Percentiles rank a stretch among this genome's conserved stretches.
Conservation (phyloP, 2,797 vertebrate genomes). For the Myotis myotis region DNA sequence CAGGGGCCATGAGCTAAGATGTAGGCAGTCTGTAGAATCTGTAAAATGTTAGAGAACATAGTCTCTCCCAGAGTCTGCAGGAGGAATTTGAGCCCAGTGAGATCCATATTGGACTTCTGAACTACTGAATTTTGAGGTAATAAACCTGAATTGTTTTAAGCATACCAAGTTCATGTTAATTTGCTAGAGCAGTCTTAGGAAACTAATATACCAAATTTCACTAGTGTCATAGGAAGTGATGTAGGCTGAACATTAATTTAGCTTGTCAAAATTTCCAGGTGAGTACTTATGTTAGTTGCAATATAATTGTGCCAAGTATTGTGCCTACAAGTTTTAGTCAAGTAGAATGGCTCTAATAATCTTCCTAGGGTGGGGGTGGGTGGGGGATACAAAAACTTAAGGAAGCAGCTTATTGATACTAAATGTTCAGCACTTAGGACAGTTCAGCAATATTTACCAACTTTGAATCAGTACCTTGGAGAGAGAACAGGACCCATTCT, state of each 20-base stretch:
- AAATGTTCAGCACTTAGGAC: constrained; percentile 70
- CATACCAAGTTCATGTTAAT: not conserved
- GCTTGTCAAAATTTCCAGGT: not conserved
- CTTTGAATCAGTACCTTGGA: constrained; percentile 76
- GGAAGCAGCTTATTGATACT: not conserved
- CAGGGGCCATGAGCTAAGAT: not conserved
- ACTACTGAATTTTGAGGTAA: not conserved
- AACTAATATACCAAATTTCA: not conserved
- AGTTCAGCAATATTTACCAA: not conserved
- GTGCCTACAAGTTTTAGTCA: not conserved
- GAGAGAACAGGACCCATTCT: constrained; percentile 33
- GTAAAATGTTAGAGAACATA: not conserved
- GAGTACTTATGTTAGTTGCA: not conserved
- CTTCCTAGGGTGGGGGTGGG: not conserved
- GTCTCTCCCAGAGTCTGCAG: not conserved
- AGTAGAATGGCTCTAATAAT: not conserved
- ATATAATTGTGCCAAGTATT: not conserved
- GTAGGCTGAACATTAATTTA: not conserved
- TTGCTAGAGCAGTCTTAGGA: not conserved
- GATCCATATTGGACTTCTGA: not conserved
- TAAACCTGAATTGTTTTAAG: not conserved
- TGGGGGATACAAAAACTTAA: not conserved
- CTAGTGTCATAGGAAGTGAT: not conserved
- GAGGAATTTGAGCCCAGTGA: not conserved
- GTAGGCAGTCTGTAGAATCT: not conserved